Evolutionary conservation across 35 echinoderm and acorn worm species (phyloP).

Genomic region (Nesometra sesokonis): DNA sequence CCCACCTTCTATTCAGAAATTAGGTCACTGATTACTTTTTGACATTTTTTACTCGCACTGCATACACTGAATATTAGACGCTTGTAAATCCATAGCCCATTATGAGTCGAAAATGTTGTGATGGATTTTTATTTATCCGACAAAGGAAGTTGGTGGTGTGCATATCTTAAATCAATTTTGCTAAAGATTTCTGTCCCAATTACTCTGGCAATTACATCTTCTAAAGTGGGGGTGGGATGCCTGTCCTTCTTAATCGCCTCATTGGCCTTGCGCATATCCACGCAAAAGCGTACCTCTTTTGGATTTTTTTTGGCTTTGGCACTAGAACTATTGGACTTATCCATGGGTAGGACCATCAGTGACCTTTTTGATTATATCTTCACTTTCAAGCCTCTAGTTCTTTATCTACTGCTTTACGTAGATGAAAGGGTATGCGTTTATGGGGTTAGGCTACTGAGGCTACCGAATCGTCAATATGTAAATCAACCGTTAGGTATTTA

Average conservation of each 20-base stretch:
- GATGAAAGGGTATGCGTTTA: constrained; percentile 8
- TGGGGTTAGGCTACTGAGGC: not conserved
- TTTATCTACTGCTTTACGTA: constrained; percentile 15
- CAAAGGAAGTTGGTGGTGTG: too few relatives aligned
- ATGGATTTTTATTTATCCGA: constrained; percentile 19
- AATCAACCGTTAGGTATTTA: too few relatives aligned
- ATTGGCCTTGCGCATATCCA: too few relatives aligned
- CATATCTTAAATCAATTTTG: constrained; percentile 32
- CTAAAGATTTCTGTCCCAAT: constrained; percentile 27
- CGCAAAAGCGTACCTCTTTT: constrained; percentile 4
- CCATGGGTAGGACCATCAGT: constrained; percentile 3
- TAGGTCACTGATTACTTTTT: constrained; percentile 21
- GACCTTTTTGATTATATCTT: too few relatives aligned
- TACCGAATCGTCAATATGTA: too few relatives aligned
- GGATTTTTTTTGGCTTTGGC: too few relatives aligned
- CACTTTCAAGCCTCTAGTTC: too few relatives aligned
- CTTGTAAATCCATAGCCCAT: constrained; percentile 22
- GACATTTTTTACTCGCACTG: constrained; percentile 50
- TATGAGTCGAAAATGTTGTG: constrained; percentile 53
- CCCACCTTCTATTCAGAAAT: too few relatives aligned
- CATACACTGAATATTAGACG: too few relatives aligned
- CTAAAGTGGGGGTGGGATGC: constrained; percentile 47
- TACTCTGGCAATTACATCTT: constrained; percentile 17
- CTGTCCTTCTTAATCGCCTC: constrained; percentile 33
- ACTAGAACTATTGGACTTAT: too few relatives aligned